phyloP scores from a whole-genome alignment of 2,797 vertebrate species.

The Notamacropus eugenii region DNA sequence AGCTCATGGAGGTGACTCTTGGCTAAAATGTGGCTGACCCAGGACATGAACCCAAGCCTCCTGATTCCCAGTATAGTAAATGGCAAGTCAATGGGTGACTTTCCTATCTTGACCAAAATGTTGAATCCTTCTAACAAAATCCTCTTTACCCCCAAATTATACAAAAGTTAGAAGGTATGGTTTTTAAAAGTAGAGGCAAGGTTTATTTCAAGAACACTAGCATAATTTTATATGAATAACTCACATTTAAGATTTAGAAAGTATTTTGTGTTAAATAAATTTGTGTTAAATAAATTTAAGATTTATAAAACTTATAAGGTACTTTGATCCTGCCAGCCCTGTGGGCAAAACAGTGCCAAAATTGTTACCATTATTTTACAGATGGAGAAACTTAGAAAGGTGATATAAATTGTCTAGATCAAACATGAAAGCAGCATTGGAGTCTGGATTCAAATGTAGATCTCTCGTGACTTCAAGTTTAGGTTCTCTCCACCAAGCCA shows the following conservation, averaged over 20 bases:
- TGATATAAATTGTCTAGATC: neutral
- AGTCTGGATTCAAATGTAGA: neutral
- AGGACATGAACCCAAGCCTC: neutral
- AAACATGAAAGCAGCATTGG: neutral
- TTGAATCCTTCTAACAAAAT: neutral
- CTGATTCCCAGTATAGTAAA: neutral
- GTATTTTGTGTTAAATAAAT: neutral
- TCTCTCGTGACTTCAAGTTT: neutral
- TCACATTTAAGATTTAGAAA: neutral
- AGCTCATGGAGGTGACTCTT: neutral
- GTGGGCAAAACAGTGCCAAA: neutral
- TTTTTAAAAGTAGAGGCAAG: neutral
- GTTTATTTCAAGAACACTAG: neutral
- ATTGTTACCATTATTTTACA: neutral
- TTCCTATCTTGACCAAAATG: neutral
- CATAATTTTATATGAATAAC: neutral
- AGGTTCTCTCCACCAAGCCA: neutral
- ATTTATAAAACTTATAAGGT: neutral
- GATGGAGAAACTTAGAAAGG: neutral
- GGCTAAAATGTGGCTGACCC: neutral
- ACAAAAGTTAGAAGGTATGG: neutral
- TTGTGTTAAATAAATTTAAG: neutral
- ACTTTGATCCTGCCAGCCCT: neutral
- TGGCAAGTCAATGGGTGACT: neutral
- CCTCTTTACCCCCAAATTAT: neutral